These are phyloP conservation scores for Euborellia annulipes DNA, from an alignment of 1,140 invertebrate species.

Conservation along the genomic window DNA sequence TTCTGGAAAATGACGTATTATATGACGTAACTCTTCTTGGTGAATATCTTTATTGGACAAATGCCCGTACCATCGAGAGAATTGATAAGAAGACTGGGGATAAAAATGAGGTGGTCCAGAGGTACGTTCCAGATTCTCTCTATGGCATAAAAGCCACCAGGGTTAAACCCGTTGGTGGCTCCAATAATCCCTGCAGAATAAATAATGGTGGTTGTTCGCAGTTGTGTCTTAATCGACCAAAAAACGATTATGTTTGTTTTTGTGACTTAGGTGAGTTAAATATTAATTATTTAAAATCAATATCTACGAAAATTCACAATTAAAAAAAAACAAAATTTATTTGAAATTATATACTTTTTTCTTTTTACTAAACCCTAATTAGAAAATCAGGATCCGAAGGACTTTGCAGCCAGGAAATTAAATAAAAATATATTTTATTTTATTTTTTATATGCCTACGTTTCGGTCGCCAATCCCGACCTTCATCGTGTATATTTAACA, in stretches of 20 bases:
- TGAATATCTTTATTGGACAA: slow-evolving; percentile 90
- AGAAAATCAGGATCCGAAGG: no score
- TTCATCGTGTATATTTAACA: no score
- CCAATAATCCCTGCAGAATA: slow-evolving; percentile 50
- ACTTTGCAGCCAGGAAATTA: no score
- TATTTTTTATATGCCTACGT: no score
- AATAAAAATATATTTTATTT: no score
- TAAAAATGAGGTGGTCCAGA: slow-evolving; percentile 64
- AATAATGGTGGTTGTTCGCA: slow-evolving; percentile 73
- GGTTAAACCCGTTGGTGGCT: slow-evolving; percentile 38
- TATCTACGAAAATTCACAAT: no score
- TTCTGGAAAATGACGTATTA: slow-evolving; percentile 69
- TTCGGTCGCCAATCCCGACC: no score
- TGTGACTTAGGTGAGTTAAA: slow-evolving; percentile 48
- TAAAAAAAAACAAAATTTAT: no score
- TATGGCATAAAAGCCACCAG: slow-evolving; percentile 77
- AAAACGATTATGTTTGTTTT: slow-evolving; percentile 52
- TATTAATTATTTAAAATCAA: no score
- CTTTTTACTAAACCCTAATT: no score
- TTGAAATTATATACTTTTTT: no score
- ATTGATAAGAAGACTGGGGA: slow-evolving; percentile 72
- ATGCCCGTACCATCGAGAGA: slow-evolving; percentile 77
- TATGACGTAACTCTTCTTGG: slow-evolving; percentile 79
- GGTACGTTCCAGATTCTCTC: slow-evolving; percentile 71
- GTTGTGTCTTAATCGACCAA: slow-evolving; percentile 64